Conservation (phyloP, 2,797 vertebrate genomes). For the Garrulus glandarius region DNA sequence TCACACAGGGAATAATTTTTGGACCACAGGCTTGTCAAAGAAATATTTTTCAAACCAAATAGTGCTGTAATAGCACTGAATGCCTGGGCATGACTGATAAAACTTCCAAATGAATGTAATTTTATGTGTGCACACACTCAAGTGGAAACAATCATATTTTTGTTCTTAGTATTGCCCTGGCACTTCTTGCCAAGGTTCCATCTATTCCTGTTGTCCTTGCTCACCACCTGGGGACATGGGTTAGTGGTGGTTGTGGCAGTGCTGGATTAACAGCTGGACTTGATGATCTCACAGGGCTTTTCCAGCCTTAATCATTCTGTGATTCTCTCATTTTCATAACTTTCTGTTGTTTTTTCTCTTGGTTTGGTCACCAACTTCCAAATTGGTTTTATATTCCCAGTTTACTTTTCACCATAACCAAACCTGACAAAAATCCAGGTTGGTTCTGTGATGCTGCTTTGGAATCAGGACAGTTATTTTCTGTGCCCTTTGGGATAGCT, state of each 20-base stretch:
- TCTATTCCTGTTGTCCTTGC: not conserved
- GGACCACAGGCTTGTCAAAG: not conserved
- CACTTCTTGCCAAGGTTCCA: not conserved
- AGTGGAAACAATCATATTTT: not conserved
- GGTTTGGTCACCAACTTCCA: not conserved
- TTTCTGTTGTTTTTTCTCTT: not conserved
- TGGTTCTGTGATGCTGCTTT: not conserved
- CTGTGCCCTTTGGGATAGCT: fast-evolving
- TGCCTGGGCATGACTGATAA: not conserved
- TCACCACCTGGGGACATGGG: not conserved
- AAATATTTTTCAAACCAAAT: not conserved
- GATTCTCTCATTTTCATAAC: not conserved
- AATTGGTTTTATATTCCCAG: not conserved
- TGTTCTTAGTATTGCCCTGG: not conserved
- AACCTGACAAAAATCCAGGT: not conserved
- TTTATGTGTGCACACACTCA: not conserved
- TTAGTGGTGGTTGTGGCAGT: not conserved
- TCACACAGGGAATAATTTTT: not conserved
- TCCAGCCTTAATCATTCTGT: not conserved
- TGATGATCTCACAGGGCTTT: not conserved
- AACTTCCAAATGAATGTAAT: not conserved
- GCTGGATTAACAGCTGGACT: not conserved
- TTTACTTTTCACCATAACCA: not conserved
- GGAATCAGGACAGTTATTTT: not conserved
- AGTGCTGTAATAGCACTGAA: not conserved